Evolutionary conservation across 2,888 invertebrate species (phyloP).

Genomic region (Ennomos erosarius): DNA sequence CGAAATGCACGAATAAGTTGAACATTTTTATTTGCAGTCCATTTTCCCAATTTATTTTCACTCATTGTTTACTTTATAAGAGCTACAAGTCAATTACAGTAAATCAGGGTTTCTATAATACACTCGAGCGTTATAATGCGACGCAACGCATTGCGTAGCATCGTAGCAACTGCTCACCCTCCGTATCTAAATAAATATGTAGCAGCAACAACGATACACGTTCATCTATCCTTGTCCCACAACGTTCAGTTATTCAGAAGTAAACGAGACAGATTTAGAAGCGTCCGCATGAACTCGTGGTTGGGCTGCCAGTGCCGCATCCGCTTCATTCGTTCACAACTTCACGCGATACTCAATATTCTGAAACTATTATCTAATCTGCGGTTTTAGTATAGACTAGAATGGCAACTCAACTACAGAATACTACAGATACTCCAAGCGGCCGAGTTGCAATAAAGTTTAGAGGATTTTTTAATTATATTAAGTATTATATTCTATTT

Average conservation of each 20-base stretch:
- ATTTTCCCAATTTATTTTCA: slow-evolving; percentile 23
- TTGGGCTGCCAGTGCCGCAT: neutral
- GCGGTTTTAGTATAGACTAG: no score
- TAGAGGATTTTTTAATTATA: no score
- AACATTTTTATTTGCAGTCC: slow-evolving; percentile 55
- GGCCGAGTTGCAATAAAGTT: no score
- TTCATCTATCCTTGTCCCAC: slow-evolving; percentile 11
- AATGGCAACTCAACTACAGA: no score
- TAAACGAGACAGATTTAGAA: slow-evolving; percentile 14
- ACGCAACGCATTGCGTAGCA: slow-evolving; percentile 20
- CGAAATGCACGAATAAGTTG: slow-evolving; percentile 55
- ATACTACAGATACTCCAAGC: no score
- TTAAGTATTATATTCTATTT: no score
- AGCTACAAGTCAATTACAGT: slow-evolving; percentile 45
- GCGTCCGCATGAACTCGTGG: neutral
- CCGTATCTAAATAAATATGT: slow-evolving; percentile 25
- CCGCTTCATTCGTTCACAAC: neutral
- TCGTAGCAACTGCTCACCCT: neutral
- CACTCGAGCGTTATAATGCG: slow-evolving; percentile 52
- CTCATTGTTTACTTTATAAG: slow-evolving; percentile 39
- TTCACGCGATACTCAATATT: neutral
- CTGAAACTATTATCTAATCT: no score
- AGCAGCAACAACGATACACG: slow-evolving; percentile 41
- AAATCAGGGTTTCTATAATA: slow-evolving; percentile 38
- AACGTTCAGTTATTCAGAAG: neutral